Base-by-base conservation (phyloP, 2,113 vertebrate genomes). In the Isichthys henryi region DNA sequence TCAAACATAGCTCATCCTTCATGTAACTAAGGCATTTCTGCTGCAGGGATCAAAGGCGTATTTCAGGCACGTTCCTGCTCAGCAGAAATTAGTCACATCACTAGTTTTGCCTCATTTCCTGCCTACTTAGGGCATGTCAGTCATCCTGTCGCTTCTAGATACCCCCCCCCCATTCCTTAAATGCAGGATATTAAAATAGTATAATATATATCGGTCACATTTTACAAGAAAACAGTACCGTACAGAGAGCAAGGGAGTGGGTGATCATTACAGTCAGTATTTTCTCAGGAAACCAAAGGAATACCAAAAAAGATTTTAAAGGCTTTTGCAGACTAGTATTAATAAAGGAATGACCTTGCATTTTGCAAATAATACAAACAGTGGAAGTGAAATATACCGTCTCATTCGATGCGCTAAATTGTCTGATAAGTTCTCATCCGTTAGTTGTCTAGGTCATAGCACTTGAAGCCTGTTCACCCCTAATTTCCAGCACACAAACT, bases 101-200 rank as follows among this genome's bases (percentile, higher is more conserved):
- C 80, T 90, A 89, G 88, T 66, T 91, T 56, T 48, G 66, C 27
- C 91, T 93, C n/a, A 93, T 92, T 92, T 94, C 91, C 92, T 93
- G 50, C 52, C 39, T 88, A 88, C 88, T 90, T 87, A 70, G 66
- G 85, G 39, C 86, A 90, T 91, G 91, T 74, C 92, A 93, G 70
- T 92, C 92, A 90, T 48, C 56, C 66, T 88, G 90, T 89, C 92
- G 89, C 52, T 90, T 80, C 80, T 39, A 70, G 88, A 77, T 58
- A 49, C 56, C 46, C 45, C 80, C 23, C 52, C 48, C 5, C 62
- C 39, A 21, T 39, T 48, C 45, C 86, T 87, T 77, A 77, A 49
- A 90, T 82, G 45, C 74, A 84, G 85, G 74, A 31, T 88, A 85
- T 86, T 90, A 43, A 89, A 90, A 88, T 70, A 58, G 80, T 85